Evolutionary conservation across 2,888 invertebrate species (phyloP).

Genomic region (Ophioninae sp.): DNA sequence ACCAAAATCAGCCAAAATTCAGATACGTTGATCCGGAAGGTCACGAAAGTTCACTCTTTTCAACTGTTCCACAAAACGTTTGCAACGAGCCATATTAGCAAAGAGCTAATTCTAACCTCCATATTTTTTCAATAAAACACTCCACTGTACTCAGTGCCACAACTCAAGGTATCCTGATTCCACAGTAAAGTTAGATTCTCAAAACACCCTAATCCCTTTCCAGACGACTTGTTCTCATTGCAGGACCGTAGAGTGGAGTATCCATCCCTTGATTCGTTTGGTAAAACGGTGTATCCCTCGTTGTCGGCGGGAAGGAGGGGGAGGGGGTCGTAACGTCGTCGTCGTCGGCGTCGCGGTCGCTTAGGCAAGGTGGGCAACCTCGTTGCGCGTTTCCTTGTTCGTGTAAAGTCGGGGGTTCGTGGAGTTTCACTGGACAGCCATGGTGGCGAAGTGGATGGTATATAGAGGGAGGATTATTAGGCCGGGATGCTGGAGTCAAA

Average conservation of each 20-base stretch:
- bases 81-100: neutral
- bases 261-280: constrained; percentile 58
- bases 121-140: neutral
- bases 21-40: neutral
- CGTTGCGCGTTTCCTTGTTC: constrained; percentile 58
- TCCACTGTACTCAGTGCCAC: constrained; percentile 20
- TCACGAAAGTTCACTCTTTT: neutral
- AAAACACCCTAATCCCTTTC: constrained; percentile 14
- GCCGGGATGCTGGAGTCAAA: constrained; percentile 60
- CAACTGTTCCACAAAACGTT: constrained; percentile 21
- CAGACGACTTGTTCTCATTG: neutral
- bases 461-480: constrained; percentile 78
- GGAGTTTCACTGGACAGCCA: constrained; percentile 72
- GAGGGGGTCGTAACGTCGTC: constrained; percentile 69
- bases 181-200: neutral
- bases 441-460: constrained; percentile 78
- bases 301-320: constrained; percentile 65
- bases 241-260: constrained; percentile 62
- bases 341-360: constrained; percentile 54
- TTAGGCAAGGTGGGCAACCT: constrained; percentile 47
- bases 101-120: neutral
- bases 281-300: constrained; percentile 45
- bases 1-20: neutral
- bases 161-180: neutral
- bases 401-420: constrained; percentile 22